Evolutionary conservation across 2,888 invertebrate species (phyloP).

Genomic region (Mesoligia furuncula): DNA sequence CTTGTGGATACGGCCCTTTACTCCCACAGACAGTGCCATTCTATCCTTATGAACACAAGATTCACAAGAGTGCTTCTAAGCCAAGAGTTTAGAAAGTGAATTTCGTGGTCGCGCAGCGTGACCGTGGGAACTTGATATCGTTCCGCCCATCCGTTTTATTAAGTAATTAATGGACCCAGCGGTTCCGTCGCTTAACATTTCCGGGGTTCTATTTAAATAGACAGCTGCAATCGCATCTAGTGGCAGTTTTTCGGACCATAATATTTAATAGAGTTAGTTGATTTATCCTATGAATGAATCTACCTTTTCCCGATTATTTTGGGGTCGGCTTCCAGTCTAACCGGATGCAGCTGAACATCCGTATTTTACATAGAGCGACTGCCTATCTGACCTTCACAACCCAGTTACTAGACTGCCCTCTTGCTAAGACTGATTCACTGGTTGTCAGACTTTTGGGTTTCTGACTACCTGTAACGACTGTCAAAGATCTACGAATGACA

Average conservation of each 20-base stretch:
- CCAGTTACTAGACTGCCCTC: background rate
- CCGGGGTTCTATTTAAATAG: constrained; percentile 40
- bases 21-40: constrained; percentile 4
- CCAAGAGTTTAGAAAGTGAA: constrained; percentile 70
- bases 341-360: background rate
- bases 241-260: background rate
- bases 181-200: constrained; percentile 46
- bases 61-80: constrained; percentile 32
- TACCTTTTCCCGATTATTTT: background rate
- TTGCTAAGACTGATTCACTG: background rate
- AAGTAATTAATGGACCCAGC: constrained; percentile 57
- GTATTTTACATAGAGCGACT: background rate
- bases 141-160: constrained; percentile 60
- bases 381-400: too few relatives aligned
- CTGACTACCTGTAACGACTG: background rate
- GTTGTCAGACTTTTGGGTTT: background rate
- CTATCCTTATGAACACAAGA: background rate
- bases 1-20: too few relatives aligned
- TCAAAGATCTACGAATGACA: background rate
- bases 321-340: background rate
- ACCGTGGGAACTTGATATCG: constrained; percentile 66
- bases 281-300: background rate
- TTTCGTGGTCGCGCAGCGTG: constrained; percentile 59
- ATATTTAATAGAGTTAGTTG: background rate
- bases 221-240: constrained; percentile 38